Evolutionary conservation across 2,113 vertebrate species (phyloP), one percentile per base, ranked within the genome.

Genomic region (Lanius collurio): DNA sequence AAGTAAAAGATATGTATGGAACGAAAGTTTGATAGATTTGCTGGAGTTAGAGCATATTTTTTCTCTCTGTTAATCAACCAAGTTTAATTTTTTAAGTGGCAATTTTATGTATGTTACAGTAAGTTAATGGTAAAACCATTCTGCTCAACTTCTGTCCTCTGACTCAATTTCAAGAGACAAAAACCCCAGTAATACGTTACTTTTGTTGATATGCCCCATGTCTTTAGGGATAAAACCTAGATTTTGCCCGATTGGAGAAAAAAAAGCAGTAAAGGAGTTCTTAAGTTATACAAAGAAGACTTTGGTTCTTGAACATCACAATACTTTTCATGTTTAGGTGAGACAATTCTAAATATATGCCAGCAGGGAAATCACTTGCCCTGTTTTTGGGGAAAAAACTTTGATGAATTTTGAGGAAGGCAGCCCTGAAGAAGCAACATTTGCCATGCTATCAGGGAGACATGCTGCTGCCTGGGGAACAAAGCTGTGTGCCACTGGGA

Each of bases 161-260:
- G 9, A 64, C 14, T 63, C 21, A 69, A 41, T 80, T 57, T 81
- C 41, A 69, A 65, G n/a, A 46, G 22, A 22, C 9, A 67, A 33
- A 27, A 35, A 0, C 1, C 11, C 6, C 9, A 16, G 10, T 37
- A 68, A 65, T 28, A 20, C 6, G 24, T 46, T 79, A 39, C 24
- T 85, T 76, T 26, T 30, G 9, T 50, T 83, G 50, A 17, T 83
- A 46, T 57, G 46, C 5, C 26, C n/a, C 6, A 0, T 75, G 35
- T 74, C 24, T 28, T 21, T 68, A 15, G 44, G 30, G 6, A n/a
- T 71, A 85, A 46, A 85, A 16, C 5, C 1, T 5, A 19, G 37
- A 53, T 74, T 92, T 92, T 91, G 3, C 6, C 9, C 23, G 19
- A 6, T 12, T 75, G 57, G 20, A 44, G 21, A 11, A 64, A 91